These are phyloP conservation scores for Aporophyla lueneburgensis DNA, from an alignment of 2,888 invertebrate species.

Conservation along the genomic window DNA sequence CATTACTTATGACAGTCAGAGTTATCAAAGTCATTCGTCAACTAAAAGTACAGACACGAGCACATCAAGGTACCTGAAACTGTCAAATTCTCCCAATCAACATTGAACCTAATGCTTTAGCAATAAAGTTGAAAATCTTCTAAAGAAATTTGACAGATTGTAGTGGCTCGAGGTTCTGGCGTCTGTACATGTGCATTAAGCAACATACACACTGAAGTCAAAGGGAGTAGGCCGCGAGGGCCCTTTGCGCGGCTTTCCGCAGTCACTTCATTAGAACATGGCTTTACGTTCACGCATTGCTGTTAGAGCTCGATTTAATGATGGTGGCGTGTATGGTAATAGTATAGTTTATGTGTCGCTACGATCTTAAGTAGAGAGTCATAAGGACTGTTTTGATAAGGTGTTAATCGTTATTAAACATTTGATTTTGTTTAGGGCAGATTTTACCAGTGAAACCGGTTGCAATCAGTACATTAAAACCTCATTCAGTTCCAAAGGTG, in stretches of 20 bases:
- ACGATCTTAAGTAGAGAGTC: not conserved
- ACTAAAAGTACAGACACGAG: not conserved
- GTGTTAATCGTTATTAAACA: too few relatives aligned
- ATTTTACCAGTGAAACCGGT: too few relatives aligned
- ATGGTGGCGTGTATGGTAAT: slow-evolving; percentile 9
- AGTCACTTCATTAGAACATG: slow-evolving; percentile 61
- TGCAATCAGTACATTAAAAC: too few relatives aligned
- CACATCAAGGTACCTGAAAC: too few relatives aligned
- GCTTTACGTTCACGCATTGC: slow-evolving; percentile 39
- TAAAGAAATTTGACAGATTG: too few relatives aligned
- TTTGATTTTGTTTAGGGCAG: too few relatives aligned
- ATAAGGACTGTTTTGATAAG: too few relatives aligned
- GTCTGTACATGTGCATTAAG: slow-evolving; percentile 42
- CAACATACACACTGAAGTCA: slow-evolving; percentile 36
- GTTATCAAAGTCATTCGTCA: slow-evolving; percentile 8
- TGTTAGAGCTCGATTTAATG: slow-evolving; percentile 43
- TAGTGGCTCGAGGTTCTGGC: too few relatives aligned
- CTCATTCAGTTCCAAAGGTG: too few relatives aligned
- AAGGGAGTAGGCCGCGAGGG: slow-evolving; percentile 44
- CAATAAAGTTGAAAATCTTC: too few relatives aligned
- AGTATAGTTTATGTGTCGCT: not conserved
- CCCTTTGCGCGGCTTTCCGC: slow-evolving; percentile 46
- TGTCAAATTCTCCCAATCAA: too few relatives aligned
- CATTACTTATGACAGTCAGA: slow-evolving; percentile 15
- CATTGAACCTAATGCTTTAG: too few relatives aligned